These are phyloP conservation scores for Lophotis ruficrista DNA, from an alignment of 2,113 vertebrate species.

Conservation along the genomic window DNA sequence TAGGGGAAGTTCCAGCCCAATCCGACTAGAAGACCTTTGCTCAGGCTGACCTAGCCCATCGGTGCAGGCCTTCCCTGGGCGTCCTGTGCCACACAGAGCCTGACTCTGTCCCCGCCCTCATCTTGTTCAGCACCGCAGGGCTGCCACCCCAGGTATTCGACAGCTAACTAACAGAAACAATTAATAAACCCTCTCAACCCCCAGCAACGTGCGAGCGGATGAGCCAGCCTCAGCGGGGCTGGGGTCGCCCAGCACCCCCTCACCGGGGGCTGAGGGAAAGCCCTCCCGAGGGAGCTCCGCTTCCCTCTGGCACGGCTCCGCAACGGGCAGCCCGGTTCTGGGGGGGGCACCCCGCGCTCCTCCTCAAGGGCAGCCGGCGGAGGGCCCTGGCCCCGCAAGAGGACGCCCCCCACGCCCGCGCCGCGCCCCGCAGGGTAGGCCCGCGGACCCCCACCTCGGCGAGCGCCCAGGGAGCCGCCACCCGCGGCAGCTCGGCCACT, in stretches of 20 bases:
- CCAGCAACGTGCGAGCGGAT: accelerated
- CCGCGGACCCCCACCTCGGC: not conserved
- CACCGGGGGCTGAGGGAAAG: not conserved
- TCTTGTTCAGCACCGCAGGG: not conserved
- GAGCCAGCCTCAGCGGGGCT: not conserved
- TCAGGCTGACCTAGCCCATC: not conserved
- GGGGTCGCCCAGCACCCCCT: not conserved
- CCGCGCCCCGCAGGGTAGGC: not conserved
- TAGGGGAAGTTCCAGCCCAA: not conserved
- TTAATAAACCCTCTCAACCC: not conserved
- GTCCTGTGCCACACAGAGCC: not conserved
- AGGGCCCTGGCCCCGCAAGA: not conserved
- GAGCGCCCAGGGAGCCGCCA: not conserved
- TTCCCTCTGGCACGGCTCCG: not conserved
- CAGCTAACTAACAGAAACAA: not conserved
- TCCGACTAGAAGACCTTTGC: not conserved
- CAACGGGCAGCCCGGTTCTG: not conserved
- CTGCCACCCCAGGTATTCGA: not conserved
- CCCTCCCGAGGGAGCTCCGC: not conserved
- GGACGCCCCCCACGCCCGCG: not conserved
- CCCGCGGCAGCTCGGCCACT: not conserved
- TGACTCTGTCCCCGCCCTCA: not conserved
- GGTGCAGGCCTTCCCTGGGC: not conserved
- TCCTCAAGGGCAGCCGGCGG: too few species aligned
- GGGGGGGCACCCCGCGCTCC: too few species aligned